Evolutionary conservation across 2,113 vertebrate genomes (phyloP), one percentile per base, ranked within the genome.

Genomic region (Cheilinus undulatus): DNA sequence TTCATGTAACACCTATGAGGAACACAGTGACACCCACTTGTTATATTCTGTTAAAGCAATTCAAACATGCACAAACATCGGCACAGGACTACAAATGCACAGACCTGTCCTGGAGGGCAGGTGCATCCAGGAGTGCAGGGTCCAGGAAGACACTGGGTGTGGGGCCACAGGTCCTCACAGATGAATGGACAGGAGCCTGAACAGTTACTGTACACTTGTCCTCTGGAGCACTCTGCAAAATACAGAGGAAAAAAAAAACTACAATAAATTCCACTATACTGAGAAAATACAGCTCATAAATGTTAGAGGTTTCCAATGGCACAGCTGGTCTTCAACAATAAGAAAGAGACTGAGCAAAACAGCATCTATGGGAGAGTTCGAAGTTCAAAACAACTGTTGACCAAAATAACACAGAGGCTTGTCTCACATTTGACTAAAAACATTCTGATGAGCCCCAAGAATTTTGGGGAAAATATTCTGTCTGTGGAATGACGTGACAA

Each of bases 151-250:
- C 82, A 87, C 91, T 96, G 87, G 82, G 89, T 91, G 19, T 92
- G 88, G 0, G 91, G 89, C 86, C 88, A 93, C 63, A 96, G 88
- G 83, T 97, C 94, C 1, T 94, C 80, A 73, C 96, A 97, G 63
- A 90, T 62, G 7, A 62, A 90, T 0, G 95, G 96, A 82, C 96
- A 97, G 15, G 81, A 66, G 7, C 84, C 91, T 38, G 95, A 90
- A 58, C 96, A 97, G 15, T 45, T 0, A 7, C 76, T 91, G 80
- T 91, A 90, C 53, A 93, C 85, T 80, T 94, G 95, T 20, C 81
- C 73, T 0, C n/a, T 30, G 0, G 95, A 92, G 81, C 96, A 96
- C 56, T 89, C 96, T 97, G 86, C 1, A 23, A 74, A 26, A 80
- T 23, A 59, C 46, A 64, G 0, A 69, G 27, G 17, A 17, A 17